These are phyloP conservation scores for Aepyceros melampus DNA, from an alignment of 2,113 vertebrate genomes.

Conservation along the genomic window DNA sequence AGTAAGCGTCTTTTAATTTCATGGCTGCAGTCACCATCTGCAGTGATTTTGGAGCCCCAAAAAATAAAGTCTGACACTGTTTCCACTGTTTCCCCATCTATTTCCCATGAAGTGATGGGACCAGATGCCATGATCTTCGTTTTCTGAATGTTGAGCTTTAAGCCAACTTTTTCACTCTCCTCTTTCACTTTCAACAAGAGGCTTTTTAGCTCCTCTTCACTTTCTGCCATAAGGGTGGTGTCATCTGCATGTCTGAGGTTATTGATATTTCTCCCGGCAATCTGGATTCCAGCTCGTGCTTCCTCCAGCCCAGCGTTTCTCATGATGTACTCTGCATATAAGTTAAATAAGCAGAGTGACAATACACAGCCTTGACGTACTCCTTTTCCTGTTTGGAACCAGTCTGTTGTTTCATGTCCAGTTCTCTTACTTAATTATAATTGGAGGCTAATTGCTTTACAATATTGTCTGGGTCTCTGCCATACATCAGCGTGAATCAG, in stretches of 20 bases:
- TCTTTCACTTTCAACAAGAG: too few relatives aligned
- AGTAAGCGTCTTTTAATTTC: too few relatives aligned
- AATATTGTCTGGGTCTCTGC: fast-evolving
- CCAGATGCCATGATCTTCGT: too few relatives aligned
- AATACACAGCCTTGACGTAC: background rate
- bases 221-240: background rate
- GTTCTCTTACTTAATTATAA: background rate
- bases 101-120: too few relatives aligned
- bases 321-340: background rate
- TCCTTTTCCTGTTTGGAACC: background rate
- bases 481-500: background rate
- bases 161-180: too few relatives aligned
- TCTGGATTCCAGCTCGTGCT: background rate
- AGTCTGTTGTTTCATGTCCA: background rate
- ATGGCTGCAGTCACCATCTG: too few relatives aligned
- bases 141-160: too few relatives aligned
- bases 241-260: background rate
- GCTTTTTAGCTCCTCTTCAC: background rate
- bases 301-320: background rate
- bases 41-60: too few relatives aligned
- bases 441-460: background rate
- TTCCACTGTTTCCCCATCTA: too few relatives aligned
- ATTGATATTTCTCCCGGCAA: background rate
- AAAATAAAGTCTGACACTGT: too few relatives aligned
- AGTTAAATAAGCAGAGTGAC: background rate